Percentiles rank a stretch among this genome's conserved stretches.
These are phyloP conservation scores for Hemitrygon akajei DNA, from an alignment of 2,797 vertebrate genomes.

Conservation along the genomic window DNA sequence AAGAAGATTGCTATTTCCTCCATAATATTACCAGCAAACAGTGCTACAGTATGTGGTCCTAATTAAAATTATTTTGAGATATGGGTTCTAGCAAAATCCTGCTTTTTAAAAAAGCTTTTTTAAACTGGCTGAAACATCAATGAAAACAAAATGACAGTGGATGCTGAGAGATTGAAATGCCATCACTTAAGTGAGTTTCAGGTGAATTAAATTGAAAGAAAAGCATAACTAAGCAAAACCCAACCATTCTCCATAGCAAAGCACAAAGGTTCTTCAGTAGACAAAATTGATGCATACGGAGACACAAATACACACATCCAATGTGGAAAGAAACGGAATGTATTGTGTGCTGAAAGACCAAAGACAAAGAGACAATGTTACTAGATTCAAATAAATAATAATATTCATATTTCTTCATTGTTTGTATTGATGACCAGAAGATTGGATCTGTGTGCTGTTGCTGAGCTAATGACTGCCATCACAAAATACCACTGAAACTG, in stretches of 20 bases:
- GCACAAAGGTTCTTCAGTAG: neutral
- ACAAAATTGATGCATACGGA: too few species aligned
- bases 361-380: neutral
- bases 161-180: neutral
- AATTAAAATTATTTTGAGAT: neutral
- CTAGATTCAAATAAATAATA: neutral
- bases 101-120: neutral
- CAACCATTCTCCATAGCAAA: neutral
- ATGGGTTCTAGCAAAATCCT: neutral
- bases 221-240: neutral
- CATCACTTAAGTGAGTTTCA: neutral
- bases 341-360: neutral
- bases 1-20: neutral
- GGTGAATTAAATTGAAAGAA: neutral
- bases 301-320: neutral
- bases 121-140: neutral
- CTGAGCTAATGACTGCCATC: neutral
- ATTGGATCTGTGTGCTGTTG: neutral
- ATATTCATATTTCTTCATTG: neutral
- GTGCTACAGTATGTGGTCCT: too few species aligned
- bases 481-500: too few species aligned
- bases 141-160: neutral
- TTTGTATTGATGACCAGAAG: neutral
- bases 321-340: neutral
- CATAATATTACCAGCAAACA: neutral